Percentiles rank a stretch among this genome's conserved stretches.
Evolutionary conservation across 1,140 invertebrate genomes (phyloP).

Genomic region (Bombus huntii): DNA sequence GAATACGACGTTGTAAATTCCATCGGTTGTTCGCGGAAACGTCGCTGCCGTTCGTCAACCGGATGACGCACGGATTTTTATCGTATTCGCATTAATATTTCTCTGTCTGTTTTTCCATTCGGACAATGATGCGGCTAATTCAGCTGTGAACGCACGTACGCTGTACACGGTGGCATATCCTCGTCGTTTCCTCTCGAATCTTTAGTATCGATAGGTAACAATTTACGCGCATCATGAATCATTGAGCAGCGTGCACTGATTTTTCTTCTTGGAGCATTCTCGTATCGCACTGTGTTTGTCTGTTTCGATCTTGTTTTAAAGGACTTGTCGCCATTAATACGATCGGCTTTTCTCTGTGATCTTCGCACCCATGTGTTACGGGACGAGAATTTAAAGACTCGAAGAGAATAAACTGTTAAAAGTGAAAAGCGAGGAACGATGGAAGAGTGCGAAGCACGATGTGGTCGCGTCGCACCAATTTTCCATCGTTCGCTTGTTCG

Average conservation of each 20-base stretch:
- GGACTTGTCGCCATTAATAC: constrained; percentile 13
- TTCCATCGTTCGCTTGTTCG: too few relatives aligned
- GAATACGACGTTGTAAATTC: background rate
- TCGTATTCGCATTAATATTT: constrained; percentile 60
- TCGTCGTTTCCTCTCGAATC: constrained; percentile 57
- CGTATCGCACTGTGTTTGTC: background rate
- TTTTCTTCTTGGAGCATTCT: background rate
- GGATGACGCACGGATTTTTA: constrained; percentile 65
- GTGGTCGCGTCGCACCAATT: too few relatives aligned
- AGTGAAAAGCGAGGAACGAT: too few relatives aligned
- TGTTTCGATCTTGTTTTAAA: too few relatives aligned
- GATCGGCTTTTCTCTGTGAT: constrained; percentile 50
- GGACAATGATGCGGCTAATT: constrained; percentile 66
- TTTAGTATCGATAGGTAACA: too few relatives aligned
- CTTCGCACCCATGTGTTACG: background rate
- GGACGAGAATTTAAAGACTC: constrained; percentile 3
- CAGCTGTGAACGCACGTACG: constrained; percentile 62
- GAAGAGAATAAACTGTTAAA: too few relatives aligned
- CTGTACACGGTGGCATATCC: constrained; percentile 13
- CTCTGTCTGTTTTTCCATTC: constrained; percentile 43
- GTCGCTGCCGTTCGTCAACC: constrained; percentile 43
- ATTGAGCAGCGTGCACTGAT: constrained; percentile 33
- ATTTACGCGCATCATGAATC: constrained; percentile 12
- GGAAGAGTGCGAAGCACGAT: accelerated
- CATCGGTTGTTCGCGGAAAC: background rate